These are phyloP conservation scores for Gastrophysa polygoni DNA, from an alignment of 2,888 invertebrate genomes.

Conservation along the genomic window DNA sequence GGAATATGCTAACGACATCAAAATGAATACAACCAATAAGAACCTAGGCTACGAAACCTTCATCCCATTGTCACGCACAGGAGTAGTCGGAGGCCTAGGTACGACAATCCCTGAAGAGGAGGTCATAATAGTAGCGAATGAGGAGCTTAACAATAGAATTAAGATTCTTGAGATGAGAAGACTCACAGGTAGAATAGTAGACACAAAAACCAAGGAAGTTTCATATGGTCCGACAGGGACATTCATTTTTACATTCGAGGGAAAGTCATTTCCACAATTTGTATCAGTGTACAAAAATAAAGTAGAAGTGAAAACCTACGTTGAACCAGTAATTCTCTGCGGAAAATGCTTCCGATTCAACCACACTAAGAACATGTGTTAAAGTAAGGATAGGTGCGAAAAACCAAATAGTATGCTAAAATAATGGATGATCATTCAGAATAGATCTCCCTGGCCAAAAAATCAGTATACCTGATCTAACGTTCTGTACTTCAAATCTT, in stretches of 20 bases:
- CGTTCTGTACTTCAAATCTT: too few species aligned
- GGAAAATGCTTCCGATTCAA: not conserved
- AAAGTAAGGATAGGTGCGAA: not conserved
- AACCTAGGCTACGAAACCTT: not conserved
- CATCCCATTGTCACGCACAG: not conserved
- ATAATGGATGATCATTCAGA: too few species aligned
- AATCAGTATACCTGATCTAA: too few species aligned
- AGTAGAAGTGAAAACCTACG: not conserved
- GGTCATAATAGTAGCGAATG: not conserved
- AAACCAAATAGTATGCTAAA: not conserved
- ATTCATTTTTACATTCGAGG: too few species aligned
- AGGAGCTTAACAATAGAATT: not conserved
- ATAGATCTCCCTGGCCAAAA: too few species aligned
- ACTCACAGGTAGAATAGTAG: not conserved
- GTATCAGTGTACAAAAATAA: not conserved
- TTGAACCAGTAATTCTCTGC: not conserved
- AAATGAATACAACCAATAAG: not conserved
- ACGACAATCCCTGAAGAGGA: not conserved
- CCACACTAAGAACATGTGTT: not conserved
- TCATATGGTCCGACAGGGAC: not conserved
- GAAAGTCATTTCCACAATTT: not conserved
- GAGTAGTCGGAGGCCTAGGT: not conserved
- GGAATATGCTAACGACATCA: not conserved
- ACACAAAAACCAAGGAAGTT: not conserved
- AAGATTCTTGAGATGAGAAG: not conserved